Evolutionary conservation across 2,888 invertebrate species (phyloP), one percentile per base, ranked within the genome.

Genomic region (Sarcophaga carnaria): DNA sequence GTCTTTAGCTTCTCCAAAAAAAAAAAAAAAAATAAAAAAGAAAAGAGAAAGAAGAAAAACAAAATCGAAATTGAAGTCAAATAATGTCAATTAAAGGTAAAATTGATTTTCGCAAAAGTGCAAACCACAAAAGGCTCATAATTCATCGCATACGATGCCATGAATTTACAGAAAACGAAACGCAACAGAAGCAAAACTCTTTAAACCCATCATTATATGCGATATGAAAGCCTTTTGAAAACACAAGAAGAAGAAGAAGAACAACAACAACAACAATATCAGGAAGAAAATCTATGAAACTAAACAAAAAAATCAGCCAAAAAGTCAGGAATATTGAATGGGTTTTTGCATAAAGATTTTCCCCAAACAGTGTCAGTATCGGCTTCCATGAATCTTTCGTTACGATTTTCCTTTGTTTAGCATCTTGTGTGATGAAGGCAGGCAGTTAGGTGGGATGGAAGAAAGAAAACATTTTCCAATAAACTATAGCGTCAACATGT

Each of bases 401-500:
- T 37, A 37, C 10, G 2, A 45, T 3, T 77, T 70, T 25, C 49
- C 54, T 47, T 62, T 14, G 78, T n/a, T 54, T 2, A 4, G 54
- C 54, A 54, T 14, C 17, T 54, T 14, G 37, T 37, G 8, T 37
- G 37, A 37, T 37, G 8, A 37, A 37, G 8, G 37, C 37, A 37
- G 37, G 10, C 37, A 37, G 37, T 10, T 37, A 37, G 37, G 10
- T 37, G 10, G 12, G 54, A 12, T 0, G 54, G 12, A 54, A 1
- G 54, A 14, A 54, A 54, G 14, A 78, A 74, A 78, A 78, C 66
- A 78, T 67, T 72, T 63, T 72, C 67, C 62, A 78, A 81, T 81
- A 78, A 72, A 80, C 66, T 70, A 62, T 76, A 59, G 54, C 45
- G n/a, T 47, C 69, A 20, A 66, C 60, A 64, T 80, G 76, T 69